Conservation (phyloP, 1,140 invertebrate species). For the Ditylenchus dipsaci region DNA sequence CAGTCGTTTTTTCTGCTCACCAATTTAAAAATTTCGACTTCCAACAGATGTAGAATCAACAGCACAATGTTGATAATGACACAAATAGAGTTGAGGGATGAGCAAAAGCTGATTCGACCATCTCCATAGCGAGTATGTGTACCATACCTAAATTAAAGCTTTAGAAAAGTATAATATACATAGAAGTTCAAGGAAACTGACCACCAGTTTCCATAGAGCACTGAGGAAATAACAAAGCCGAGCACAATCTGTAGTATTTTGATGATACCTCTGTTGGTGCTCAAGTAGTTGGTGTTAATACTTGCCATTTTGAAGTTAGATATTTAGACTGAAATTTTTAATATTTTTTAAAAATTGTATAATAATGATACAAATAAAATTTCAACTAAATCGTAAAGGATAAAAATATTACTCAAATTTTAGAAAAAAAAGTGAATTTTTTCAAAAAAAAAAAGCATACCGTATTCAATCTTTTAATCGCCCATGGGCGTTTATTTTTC, state of each 20-base stretch:
- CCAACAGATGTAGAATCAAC: constrained; percentile 53
- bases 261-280: constrained; percentile 5
- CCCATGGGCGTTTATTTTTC: too few species aligned
- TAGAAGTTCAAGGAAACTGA: neutral
- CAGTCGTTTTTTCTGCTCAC: too few species aligned
- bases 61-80: constrained; percentile 54
- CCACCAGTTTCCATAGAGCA: constrained; percentile 41
- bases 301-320: neutral
- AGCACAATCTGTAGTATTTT: constrained; percentile 10
- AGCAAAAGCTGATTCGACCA: constrained; percentile 40
- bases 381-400: too few species aligned
- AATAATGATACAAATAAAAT: too few species aligned
- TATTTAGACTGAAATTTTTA: too few species aligned
- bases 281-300: constrained; percentile 7
- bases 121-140: neutral
- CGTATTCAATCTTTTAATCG: too few species aligned
- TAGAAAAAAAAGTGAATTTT: too few species aligned
- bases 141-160: constrained; percentile 8
- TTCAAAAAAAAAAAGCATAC: too few species aligned
- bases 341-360: too few species aligned
- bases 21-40: constrained; percentile 43
- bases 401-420: too few species aligned
- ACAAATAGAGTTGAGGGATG: constrained; percentile 50
- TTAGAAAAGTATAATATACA: neutral
- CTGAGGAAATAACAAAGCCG: constrained; percentile 54